Percentiles rank a stretch among this genome's conserved stretches.
phyloP scores from a whole-genome alignment of 2,888 invertebrate genomes.

The Protonemura montana region DNA sequence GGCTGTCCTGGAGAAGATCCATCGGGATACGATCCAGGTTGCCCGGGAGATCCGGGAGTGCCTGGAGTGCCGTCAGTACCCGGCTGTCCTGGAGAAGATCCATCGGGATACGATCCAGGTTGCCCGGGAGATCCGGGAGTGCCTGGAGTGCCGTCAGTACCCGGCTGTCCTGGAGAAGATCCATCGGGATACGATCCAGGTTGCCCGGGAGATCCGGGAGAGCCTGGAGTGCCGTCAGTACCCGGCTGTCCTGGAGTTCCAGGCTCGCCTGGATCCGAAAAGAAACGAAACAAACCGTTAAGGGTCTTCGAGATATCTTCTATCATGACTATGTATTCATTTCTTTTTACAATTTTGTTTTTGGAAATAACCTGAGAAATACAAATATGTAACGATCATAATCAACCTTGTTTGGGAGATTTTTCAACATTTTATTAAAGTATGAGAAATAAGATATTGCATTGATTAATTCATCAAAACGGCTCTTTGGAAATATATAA shows the following conservation, averaged over 20 bases:
- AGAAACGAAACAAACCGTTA: no score
- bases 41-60: conserved; percentile 51
- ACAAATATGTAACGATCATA: no score
- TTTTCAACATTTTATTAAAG: no score
- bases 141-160: conserved; percentile 49
- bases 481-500: no score
- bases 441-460: no score
- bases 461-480: no score
- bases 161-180: conserved; percentile 44
- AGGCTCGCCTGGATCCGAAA: conserved; percentile 7
- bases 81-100: conserved; percentile 51
- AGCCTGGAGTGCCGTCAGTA: conserved; percentile 46
- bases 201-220: conserved; percentile 52
- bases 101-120: no score
- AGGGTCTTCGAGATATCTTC: no score
- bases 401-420: no score
- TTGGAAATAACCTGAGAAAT: no score
- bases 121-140: conserved; percentile 40
- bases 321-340: no score
- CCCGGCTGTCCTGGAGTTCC: conserved; percentile 51
- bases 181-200: conserved; percentile 51
- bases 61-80: conserved; percentile 50
- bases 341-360: no score
- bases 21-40: conserved; percentile 51
- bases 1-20: conserved; percentile 43